phyloP scores from a whole-genome alignment of 2,888 invertebrate species.

The Abscondita cerata region DNA sequence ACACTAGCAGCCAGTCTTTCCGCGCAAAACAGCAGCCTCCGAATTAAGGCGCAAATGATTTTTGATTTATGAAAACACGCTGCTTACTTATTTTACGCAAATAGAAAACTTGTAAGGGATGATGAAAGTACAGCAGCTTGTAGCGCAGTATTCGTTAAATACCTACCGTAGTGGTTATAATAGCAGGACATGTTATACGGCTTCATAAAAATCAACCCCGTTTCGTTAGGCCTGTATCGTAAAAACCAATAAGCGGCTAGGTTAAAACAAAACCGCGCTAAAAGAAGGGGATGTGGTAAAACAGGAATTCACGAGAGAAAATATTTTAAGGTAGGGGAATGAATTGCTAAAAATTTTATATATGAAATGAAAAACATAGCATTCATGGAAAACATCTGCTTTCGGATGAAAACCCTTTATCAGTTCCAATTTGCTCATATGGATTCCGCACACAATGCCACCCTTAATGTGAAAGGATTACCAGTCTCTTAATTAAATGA shows the following conservation, averaged over 20 bases:
- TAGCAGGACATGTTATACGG: conserved; percentile 39
- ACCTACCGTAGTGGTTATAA: conserved; percentile 23
- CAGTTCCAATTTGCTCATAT: conserved; percentile 36
- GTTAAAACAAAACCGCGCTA: conserved; percentile 45
- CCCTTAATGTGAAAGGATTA: conserved; percentile 35
- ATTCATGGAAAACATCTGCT: conserved; percentile 30
- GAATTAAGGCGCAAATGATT: conserved; percentile 56
- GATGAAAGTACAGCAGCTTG: conserved; percentile 29
- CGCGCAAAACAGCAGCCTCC: conserved; percentile 42
- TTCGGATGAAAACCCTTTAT: conserved; percentile 32
- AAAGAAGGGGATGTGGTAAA: conserved; percentile 40
- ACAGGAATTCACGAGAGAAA: conserved; percentile 39
- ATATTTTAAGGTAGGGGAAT: conserved; percentile 36
- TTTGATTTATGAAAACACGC: conserved; percentile 53
- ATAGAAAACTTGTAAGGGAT: conserved; percentile 25
- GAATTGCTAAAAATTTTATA: conserved; percentile 36
- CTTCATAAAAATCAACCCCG: conserved; percentile 40
- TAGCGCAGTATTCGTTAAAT: conserved; percentile 29
- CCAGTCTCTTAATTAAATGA: conserved; percentile 35
- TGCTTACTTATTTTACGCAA: conserved; percentile 38
- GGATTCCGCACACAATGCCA: conserved; percentile 30
- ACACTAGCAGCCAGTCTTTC: conserved; percentile 21
- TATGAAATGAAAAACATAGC: conserved; percentile 33
- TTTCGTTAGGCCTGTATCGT: conserved; percentile 36
- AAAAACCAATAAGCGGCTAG: conserved; percentile 44